Conservation (phyloP, 2,888 invertebrate species). For the Aphelenchoides bicaudatus region DNA sequence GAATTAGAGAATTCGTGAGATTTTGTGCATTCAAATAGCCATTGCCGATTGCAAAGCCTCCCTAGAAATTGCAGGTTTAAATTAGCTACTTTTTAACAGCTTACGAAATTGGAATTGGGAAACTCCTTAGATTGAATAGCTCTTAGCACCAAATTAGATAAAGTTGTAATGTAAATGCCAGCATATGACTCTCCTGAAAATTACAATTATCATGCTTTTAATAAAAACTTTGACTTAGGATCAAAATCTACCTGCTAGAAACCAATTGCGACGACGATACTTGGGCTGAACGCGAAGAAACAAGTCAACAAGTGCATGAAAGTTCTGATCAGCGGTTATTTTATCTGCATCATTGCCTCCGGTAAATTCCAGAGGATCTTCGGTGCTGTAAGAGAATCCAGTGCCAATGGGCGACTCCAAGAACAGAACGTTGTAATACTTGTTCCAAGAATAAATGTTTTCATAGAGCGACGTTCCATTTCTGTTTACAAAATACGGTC, state of each 20-base stretch:
- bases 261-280: conserved; percentile 25
- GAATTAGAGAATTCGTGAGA: conserved; percentile 48
- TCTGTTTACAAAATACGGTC: conserved; percentile 61
- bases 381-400: conserved; percentile 56
- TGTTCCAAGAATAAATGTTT: conserved; percentile 60
- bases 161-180: conserved; percentile 33
- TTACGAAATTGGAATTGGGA: conserved; percentile 39
- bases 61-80: conserved; percentile 33
- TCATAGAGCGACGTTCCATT: conserved; percentile 52
- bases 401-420: conserved; percentile 64
- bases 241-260: too few species aligned
- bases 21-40: conserved; percentile 53
- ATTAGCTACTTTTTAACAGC: not conserved
- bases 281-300: conserved; percentile 45
- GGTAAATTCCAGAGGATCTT: conserved; percentile 26
- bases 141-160: conserved; percentile 21
- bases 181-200: conserved; percentile 36
- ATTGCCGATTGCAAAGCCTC: conserved; percentile 58
- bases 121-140: conserved; percentile 19
- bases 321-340: conserved; percentile 61
- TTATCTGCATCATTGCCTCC: conserved; percentile 41
- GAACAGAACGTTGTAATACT: conserved; percentile 31
- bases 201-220: too few species aligned
- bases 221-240: too few species aligned
- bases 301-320: conserved; percentile 63